phyloP scores from a whole-genome alignment of 2,797 vertebrate genomes.

The Dendrocincla fuliginosa region DNA sequence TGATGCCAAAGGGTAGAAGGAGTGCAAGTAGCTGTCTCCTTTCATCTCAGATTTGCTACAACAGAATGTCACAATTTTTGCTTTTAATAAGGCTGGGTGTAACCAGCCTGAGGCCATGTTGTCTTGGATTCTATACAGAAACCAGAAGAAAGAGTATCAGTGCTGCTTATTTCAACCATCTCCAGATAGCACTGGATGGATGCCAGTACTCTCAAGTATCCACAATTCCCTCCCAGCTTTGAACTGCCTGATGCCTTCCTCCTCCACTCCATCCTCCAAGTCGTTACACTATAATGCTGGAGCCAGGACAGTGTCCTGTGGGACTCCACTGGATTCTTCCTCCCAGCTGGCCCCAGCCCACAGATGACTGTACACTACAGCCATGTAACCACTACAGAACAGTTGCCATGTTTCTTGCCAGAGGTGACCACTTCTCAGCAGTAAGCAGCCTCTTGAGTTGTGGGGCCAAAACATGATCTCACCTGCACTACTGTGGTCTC shows the following conservation, averaged over 20 bases:
- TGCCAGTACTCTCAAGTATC: constrained; percentile 33
- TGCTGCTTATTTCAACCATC: constrained; percentile 44
- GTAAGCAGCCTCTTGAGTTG: background rate
- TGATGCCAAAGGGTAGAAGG: background rate
- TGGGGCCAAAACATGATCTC: background rate
- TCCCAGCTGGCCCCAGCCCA: constrained; percentile 32
- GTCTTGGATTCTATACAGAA: constrained; percentile 31
- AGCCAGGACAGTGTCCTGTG: constrained; percentile 17
- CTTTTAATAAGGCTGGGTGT: constrained; percentile 34
- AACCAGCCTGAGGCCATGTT: constrained; percentile 21
- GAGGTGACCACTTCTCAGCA: constrained; percentile 14
- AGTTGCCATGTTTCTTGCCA: constrained; percentile 20
- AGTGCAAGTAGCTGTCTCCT: background rate
- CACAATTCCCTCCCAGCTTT: constrained; percentile 30
- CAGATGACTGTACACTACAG: constrained; percentile 17
- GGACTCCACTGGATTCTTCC: constrained; percentile 7
- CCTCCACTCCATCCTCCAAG: background rate
- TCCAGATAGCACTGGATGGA: constrained; percentile 41
- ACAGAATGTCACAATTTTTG: background rate
- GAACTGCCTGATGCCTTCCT: constrained; percentile 24
- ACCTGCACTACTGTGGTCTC: constrained; percentile 7
- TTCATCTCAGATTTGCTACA: background rate
- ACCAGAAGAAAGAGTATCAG: constrained; percentile 24
- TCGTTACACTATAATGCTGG: background rate
- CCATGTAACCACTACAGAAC: background rate